Evolutionary conservation across 2,797 vertebrate genomes (phyloP).

Genomic region (Brotula barbata): DNA sequence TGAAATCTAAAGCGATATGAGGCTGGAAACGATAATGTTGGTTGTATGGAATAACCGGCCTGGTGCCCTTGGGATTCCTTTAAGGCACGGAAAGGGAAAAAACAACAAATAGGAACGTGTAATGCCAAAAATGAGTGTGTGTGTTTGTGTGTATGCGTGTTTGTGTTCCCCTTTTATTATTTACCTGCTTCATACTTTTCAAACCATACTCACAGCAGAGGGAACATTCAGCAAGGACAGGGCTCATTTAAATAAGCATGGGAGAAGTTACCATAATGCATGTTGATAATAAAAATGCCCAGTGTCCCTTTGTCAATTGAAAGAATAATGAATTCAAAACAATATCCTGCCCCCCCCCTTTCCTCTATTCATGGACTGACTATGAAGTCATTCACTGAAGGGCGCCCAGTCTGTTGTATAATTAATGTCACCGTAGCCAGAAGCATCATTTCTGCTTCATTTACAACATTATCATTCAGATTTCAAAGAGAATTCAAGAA

Average conservation of each 20-base stretch:
- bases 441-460: no score
- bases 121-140: conserved; percentile 64
- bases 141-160: no score
- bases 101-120: conserved; percentile 33
- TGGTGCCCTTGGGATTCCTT: conserved; percentile 29
- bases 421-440: no score
- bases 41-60: conserved; percentile 41
- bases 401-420: no score
- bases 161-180: conserved; percentile 32
- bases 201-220: conserved; percentile 3
- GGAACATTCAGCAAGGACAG: not conserved
- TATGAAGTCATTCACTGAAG: no score
- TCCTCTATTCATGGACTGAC: not conserved
- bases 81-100: conserved; percentile 26
- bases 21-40: conserved; percentile 36
- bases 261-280: conserved; percentile 26
- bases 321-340: conserved; percentile 7
- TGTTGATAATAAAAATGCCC: conserved; percentile 17
- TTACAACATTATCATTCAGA: no score
- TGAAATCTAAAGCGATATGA: conserved; percentile 29
- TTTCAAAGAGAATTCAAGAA: no score
- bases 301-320: not conserved
- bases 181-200: conserved; percentile 26
- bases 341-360: not conserved
- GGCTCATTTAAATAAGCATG: conserved; percentile 20